These are phyloP conservation scores for Rhodophaea formosa DNA, from an alignment of 2,888 invertebrate genomes.

Conservation along the genomic window DNA sequence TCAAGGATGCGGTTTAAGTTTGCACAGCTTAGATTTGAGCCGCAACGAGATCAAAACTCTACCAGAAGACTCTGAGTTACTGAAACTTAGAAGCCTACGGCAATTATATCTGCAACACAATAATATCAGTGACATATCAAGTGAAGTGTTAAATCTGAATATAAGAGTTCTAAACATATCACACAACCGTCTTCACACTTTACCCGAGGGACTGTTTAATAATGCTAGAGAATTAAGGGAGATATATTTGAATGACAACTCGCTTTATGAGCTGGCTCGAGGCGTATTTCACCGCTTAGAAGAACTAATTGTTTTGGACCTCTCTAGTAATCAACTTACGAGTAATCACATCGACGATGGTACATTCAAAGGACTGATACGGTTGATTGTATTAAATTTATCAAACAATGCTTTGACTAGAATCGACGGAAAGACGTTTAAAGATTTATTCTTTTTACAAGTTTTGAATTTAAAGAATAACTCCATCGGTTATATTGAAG, in stretches of 20 bases:
- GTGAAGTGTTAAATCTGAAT: constrained; percentile 82
- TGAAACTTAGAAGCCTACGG: constrained; percentile 88
- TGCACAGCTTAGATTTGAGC: constrained; percentile 90
- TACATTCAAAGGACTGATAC: constrained; percentile 91
- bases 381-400: constrained; percentile 91
- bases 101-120: constrained; percentile 91
- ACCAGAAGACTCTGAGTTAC: constrained; percentile 87
- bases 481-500: constrained; percentile 93
- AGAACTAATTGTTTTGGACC: constrained; percentile 90
- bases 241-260: constrained; percentile 92
- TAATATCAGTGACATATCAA: constrained; percentile 88
- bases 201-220: constrained; percentile 91
- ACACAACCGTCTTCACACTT: constrained; percentile 89
- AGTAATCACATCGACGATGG: constrained; percentile 92
- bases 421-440: constrained; percentile 91
- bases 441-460: constrained; percentile 92
- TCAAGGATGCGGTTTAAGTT: constrained; percentile 83
- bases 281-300: constrained; percentile 92
- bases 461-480: constrained; percentile 93
- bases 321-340: constrained; percentile 91
- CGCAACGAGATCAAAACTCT: constrained; percentile 88
- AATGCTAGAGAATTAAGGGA: constrained; percentile 90
- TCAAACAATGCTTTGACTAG: constrained; percentile 92
- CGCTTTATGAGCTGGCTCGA: constrained; percentile 89
- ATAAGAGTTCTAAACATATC: constrained; percentile 92